These are phyloP conservation scores for Megaceryle maxima DNA, from an alignment of 2,113 vertebrate species.

Conservation along the genomic window DNA sequence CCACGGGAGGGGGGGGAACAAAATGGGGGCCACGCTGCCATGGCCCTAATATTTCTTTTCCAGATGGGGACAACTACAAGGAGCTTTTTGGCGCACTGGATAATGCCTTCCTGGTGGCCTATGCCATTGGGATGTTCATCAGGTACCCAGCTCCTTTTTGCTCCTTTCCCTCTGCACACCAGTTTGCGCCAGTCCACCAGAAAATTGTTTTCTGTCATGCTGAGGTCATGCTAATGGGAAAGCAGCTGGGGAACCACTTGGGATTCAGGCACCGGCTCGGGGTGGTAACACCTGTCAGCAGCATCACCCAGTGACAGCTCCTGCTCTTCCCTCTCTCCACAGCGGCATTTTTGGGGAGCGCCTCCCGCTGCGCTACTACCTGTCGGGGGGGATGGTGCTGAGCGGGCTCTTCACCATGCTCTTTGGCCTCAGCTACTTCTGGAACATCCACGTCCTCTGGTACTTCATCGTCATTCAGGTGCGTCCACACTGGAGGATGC, in stretches of 20 bases:
- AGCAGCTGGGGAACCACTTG: fast-evolving
- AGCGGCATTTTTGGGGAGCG: slow-evolving; percentile 96
- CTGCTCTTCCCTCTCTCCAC: neutral
- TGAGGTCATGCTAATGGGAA: neutral
- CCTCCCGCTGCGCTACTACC: slow-evolving; percentile 93
- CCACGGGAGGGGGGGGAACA: fast-evolving
- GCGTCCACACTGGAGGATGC: neutral
- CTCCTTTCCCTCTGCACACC: neutral
- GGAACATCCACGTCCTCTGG: slow-evolving; percentile 88
- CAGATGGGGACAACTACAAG: slow-evolving; percentile 91
- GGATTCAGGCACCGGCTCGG: fast-evolving
- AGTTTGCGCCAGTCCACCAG: neutral
- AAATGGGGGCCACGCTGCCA: fast-evolving
- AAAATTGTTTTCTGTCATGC: neutral
- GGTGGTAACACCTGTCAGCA: fast-evolving
- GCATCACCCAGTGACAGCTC: fast-evolving
- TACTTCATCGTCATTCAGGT: slow-evolving; percentile 94
- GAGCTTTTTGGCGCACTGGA: slow-evolving; percentile 89
- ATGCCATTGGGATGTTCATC: slow-evolving; percentile 97
- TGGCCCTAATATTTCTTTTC: neutral
- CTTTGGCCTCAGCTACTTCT: slow-evolving; percentile 92
- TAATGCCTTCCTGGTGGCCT: slow-evolving; percentile 93
- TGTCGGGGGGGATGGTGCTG: slow-evolving; percentile 88
- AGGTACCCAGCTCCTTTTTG: slow-evolving; percentile 74
- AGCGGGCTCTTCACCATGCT: slow-evolving; percentile 90